A percentile compares a stretch with the other conserved stretches of the same genome.
Evolutionary conservation across 2,888 invertebrate species (phyloP).

Genomic region (Drosophila anomalata): DNA sequence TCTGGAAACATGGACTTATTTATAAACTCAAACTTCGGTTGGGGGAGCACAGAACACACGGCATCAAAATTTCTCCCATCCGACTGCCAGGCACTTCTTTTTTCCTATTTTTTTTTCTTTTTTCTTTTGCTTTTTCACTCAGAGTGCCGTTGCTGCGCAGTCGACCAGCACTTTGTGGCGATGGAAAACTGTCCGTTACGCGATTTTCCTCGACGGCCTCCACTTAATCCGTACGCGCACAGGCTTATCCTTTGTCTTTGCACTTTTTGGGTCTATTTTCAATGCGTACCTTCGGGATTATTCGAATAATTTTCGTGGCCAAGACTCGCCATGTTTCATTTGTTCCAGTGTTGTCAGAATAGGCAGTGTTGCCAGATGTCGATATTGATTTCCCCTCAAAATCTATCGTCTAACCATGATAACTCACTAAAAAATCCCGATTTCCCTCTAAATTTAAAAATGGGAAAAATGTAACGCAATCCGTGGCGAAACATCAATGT

Average conservation of each 20-base stretch:
- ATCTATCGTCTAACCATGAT: background rate
- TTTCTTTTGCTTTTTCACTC: constrained; percentile 57
- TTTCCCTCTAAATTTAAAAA: too few species aligned
- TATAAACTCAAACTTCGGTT: constrained; percentile 79
- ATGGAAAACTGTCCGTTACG: constrained; percentile 45
- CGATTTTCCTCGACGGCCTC: constrained; percentile 26
- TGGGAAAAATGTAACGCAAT: too few species aligned
- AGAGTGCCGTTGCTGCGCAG: constrained; percentile 72
- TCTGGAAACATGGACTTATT: constrained; percentile 77
- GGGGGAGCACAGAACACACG: constrained; percentile 66
- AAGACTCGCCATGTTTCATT: constrained; percentile 84
- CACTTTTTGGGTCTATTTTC: constrained; percentile 49
- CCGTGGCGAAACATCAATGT: too few species aligned
- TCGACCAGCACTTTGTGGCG: constrained; percentile 69
- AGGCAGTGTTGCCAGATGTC: constrained; percentile 21
- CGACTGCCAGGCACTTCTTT: constrained; percentile 70
- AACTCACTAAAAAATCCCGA: too few species aligned
- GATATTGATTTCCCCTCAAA: background rate
- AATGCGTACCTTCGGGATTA: constrained; percentile 83
- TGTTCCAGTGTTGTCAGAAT: constrained; percentile 28
- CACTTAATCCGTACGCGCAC: constrained; percentile 47
- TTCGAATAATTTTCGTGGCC: constrained; percentile 84
- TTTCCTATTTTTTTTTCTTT: constrained; percentile 48
- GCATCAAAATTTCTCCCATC: constrained; percentile 73
- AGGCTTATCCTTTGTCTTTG: constrained; percentile 39